Conservation (phyloP, 2,888 invertebrate genomes). For the Polydrusus pterygomalis region DNA sequence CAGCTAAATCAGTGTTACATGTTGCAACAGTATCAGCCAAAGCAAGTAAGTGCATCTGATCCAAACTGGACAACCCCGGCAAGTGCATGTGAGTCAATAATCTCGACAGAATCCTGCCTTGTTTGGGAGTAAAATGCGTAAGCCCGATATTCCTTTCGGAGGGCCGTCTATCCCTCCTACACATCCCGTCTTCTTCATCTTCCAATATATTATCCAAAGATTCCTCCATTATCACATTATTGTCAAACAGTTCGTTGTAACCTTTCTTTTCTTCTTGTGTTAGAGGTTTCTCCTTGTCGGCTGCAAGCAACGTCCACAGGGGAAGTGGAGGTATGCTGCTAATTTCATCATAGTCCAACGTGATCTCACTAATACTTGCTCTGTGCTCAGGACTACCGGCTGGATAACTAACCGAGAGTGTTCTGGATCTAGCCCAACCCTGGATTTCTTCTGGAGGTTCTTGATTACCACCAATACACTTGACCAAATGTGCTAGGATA, state of each 20-base stretch:
- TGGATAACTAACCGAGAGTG: slow-evolving; percentile 90
- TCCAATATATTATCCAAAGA: slow-evolving; percentile 86
- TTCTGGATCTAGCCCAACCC: slow-evolving; percentile 92
- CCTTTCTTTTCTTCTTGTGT: slow-evolving; percentile 76
- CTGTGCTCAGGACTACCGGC: slow-evolving; percentile 87
- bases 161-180: slow-evolving; percentile 71
- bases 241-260: slow-evolving; percentile 94
- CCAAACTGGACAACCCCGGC: slow-evolving; percentile 95
- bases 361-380: slow-evolving; percentile 90
- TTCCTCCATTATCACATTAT: slow-evolving; percentile 83
- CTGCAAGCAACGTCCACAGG: slow-evolving; percentile 95
- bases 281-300: slow-evolving; percentile 88
- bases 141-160: slow-evolving; percentile 72
- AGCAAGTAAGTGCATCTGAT: slow-evolving; percentile 99
- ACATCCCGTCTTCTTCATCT: slow-evolving; percentile 76
- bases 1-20: slow-evolving; percentile 91
- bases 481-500: slow-evolving; percentile 96
- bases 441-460: slow-evolving; percentile 73
- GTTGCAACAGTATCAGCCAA: slow-evolving; percentile 98
- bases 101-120: slow-evolving; percentile 87
- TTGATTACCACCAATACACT: slow-evolving; percentile 77
- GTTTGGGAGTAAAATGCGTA: slow-evolving; percentile 91
- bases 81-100: slow-evolving; percentile 95
- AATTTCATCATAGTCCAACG: slow-evolving; percentile 95
- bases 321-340: slow-evolving; percentile 98